Base-by-base conservation (phyloP, 1,140 invertebrate genomes). In the honey bee (Apis mellifera) region DNA sequence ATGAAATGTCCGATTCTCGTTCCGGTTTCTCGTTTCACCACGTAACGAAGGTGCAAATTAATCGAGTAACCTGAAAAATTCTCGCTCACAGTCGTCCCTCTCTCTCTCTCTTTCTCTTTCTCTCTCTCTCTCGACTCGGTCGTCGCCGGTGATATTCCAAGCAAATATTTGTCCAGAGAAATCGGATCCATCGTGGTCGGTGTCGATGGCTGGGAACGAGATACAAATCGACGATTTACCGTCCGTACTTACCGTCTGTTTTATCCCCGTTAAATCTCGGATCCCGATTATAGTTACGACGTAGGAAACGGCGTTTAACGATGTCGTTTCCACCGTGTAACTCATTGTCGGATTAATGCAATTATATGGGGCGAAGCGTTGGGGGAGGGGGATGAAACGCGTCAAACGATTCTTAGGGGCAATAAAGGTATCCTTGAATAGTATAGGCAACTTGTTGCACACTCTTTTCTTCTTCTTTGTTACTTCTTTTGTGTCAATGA, bases 241-340 rank as follows among this genome's bases (percentile, higher is more conserved):
- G 71, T 15, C 21, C 3, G 17, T 70, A 48, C 76, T 86, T 83
- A 84, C 78, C 68, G 66, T 55, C 74, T 79, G 70, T 79, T 84
- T 86, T 86, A 87, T 84, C 84, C 74, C 57, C 69, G 71, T 72
- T 84, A 79, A 84, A 83, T 86, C 79, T 84, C 54, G 62, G 75
- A 84, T 86, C 72, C 65, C 59, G 71, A 32, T 50, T 59, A 57
- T 19, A 52, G 78, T 54, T 64, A 71, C 66, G 59, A 42, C 48
- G 32, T 62, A 65, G 32, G 17, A 26, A 12, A 5, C 42, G 21
- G 50, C 54, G 55, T 52, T 89, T 89, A 83, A 86, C 81, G 83
- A 80, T 72, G 78, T 85, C 86, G 77, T 86, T 87, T 72, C 64
- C 15, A 52, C 21, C 65, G 62, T 70, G 84, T 70, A 69, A 73